Evolutionary conservation across 2,797 vertebrate genomes (phyloP).

Genomic region (Notolepis coatsorum): DNA sequence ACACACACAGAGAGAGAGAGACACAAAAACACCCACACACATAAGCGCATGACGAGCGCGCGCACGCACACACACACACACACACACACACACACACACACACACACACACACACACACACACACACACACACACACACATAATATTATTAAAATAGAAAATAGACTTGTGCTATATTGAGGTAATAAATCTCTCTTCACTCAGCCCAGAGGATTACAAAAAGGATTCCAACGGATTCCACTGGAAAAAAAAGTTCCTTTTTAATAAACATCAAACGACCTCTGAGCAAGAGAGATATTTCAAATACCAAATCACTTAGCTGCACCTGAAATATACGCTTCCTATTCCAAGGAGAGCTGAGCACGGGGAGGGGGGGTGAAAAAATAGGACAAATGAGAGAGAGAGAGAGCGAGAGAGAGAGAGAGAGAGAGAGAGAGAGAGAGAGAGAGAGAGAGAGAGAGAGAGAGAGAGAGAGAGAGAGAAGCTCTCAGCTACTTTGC

Average conservation of each 20-base stretch:
- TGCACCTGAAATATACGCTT: constrained; percentile 56
- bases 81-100: constrained; percentile 23
- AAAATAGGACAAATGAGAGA: not conserved
- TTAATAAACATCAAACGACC: constrained; percentile 67
- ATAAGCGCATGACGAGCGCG: constrained; percentile 9
- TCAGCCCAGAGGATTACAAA: constrained; percentile 52
- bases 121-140: not conserved
- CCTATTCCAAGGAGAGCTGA: constrained; percentile 55
- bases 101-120: constrained; percentile 1
- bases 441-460: constrained; percentile 5
- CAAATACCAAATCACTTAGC: constrained; percentile 63
- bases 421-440: not conserved
- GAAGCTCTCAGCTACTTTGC: constrained; percentile 54
- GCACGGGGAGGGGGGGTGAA: not conserved
- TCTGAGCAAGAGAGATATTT: constrained; percentile 56
- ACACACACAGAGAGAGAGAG: not conserved
- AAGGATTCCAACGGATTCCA: constrained; percentile 59
- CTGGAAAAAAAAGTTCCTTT: constrained; percentile 59
- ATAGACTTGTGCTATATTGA: constrained; percentile 38
- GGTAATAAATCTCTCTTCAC: constrained; percentile 57
- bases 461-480: constrained; percentile 5
- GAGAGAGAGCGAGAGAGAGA: constrained; percentile 6
- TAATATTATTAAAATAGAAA: constrained; percentile 55
- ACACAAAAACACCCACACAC: not conserved
- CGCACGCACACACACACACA: constrained; percentile 43